Evolutionary conservation across 2,797 vertebrate genomes (phyloP), one percentile per base, ranked within the genome.

Genomic region (Anolis apletophallus): DNA sequence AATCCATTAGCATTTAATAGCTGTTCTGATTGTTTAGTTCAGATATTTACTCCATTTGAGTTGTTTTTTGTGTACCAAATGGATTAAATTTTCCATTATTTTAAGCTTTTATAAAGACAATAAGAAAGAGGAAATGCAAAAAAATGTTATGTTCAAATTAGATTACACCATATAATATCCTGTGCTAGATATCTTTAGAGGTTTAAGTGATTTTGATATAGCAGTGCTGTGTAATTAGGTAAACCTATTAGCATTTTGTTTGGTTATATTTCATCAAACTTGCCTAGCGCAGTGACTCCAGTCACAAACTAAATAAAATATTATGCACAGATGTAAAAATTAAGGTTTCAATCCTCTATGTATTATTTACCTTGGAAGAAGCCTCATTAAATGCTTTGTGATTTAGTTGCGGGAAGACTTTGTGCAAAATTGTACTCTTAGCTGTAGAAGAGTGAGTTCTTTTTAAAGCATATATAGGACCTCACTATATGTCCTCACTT

Each of bases 71-170:
- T 84, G 40, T 86, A 19, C 57, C n/a, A 54, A n/a, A 75, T 73
- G 67, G 76, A 86, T 84, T 85, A 87, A 78, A 90, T 81, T 88
- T 76, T 76, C 84, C 71, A 76, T 90, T 85, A 73, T 87, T 87
- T 82, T 85, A 76, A 88, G 36, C 14, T 34, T 72, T 17, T 88
- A 52, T 76, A 50, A 83, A 88, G 83, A 55, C 59, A 83, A 74
- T 74, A 68, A 87, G 78, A 81, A 81, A 83, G 61, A 61, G 64
- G 54, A 88, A 88, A 90, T 81, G 34, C 55, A 72, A 90, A 84
- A 72, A 90, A 84, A 71, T 40, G 34, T 71, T 55, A 82, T 83
- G 64, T 59, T 88, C 84, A 90, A 81, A 88, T 88, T 88, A 90
- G 46, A 83, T 55, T 61, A 84, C 76, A 68, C 50, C 32, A 80